Evolutionary conservation across 2,113 vertebrate genomes (phyloP).

Genomic region (Tinamus guttatus): DNA sequence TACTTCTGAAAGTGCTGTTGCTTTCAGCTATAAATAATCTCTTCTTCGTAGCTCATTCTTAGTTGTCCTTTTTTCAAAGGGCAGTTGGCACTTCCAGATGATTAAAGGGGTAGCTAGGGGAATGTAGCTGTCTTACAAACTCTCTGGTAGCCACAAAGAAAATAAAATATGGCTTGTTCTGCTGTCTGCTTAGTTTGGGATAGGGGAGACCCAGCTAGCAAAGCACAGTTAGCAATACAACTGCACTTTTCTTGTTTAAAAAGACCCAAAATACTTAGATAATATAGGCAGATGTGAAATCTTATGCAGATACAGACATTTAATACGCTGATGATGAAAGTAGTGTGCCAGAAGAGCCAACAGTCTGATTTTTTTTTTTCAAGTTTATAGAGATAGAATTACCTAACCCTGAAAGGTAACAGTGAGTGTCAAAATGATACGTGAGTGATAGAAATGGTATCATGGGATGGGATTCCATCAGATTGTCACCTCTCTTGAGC

Average conservation of each 20-base stretch:
- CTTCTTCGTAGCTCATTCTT: not conserved
- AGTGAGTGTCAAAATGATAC: not conserved
- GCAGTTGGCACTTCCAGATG: not conserved
- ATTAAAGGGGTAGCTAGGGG: not conserved
- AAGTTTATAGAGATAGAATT: not conserved
- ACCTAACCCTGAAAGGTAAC: not conserved
- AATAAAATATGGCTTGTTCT: not conserved
- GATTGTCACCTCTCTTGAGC: not conserved
- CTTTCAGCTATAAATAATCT: not conserved
- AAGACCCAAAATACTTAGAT: not conserved
- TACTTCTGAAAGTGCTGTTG: rapidly evolving
- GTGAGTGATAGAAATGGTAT: not conserved
- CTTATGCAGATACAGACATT: not conserved
- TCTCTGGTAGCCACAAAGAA: not conserved
- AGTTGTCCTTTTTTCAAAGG: not conserved
- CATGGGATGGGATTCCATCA: not conserved
- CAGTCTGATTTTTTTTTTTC: not conserved
- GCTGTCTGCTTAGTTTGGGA: not conserved
- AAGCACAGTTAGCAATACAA: not conserved
- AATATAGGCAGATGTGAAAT: not conserved
- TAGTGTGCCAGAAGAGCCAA: not conserved
- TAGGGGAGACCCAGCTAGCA: not conserved
- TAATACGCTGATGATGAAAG: not conserved
- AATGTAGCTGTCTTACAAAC: not conserved
- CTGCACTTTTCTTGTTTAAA: not conserved